Evolutionary conservation across 2,113 vertebrate species (phyloP), one percentile per base, ranked within the genome.

Genomic region (Toxotes chatareus): DNA sequence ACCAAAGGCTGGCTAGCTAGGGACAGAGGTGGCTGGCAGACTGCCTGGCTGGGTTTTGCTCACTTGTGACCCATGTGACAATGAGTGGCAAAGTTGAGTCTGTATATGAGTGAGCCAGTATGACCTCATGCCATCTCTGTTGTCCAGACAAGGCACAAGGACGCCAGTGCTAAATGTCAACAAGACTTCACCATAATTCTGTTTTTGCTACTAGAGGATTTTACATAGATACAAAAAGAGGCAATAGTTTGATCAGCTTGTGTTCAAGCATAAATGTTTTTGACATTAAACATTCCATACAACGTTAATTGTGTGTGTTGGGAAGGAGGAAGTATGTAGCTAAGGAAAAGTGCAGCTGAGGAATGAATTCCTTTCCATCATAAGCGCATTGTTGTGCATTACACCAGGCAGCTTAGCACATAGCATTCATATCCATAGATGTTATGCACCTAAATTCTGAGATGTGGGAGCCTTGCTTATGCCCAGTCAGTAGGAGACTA

Each of bases 31-130:
- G 79, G 81, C 79, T 86, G 83, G 83, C 73, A 65, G 80, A 46
- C 79, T 80, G 85, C 84, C 84, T 56, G 80, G 60, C 68, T 76
- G 72, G 61, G 67, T 79, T 27, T 53, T 10, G 83, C 84, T 88
- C 76, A 85, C 84, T 82, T 86, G 64, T 88, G 86, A 91, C 84
- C 87, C 74, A 78, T 88, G 86, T 91, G 85, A 91, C 90, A 83
- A 79, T 80, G 78, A 85, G 74, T 74, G 77, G 77, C 51, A 40
- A 74, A 76, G 81, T 86, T 70, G 66, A 78, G 81, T 62, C 77
- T 80, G 80, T 66, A 57, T 85, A 66, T 68, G 62, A 76, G 75
- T 79, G 75, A 89, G 82, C 69, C 82, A 82, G 82, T 55, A 40
- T 86, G 78, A 75, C 56, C 80, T 87, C 66, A 76, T 44, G 47